Base-by-base conservation (phyloP, 2,888 invertebrate species). In the Acrobeloides nanus region DNA sequence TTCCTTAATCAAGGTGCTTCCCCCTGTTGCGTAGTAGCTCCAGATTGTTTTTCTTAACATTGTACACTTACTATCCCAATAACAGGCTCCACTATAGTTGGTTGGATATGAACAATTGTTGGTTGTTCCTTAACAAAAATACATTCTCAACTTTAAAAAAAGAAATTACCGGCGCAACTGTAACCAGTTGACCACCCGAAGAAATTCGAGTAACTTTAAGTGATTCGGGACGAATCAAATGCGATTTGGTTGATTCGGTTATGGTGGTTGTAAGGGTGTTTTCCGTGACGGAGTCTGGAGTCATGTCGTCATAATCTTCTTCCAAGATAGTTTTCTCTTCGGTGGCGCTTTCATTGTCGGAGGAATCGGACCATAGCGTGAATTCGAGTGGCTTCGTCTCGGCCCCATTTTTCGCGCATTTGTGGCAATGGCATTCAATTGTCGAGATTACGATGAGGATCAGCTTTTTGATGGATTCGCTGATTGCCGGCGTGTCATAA, bases 381-480 rank as follows among this genome's bases (percentile, higher is more conserved):
- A 44, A 44, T 17, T 44, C 45, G 24, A 25, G 18, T 1, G 4
- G 21, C n/a, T 46, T 15, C 8, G 46, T 24, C 23, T 44, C 45
- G 2, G 43, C 18, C 12, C 24, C 24, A 15, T 23, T 46, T 25
- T 38, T 37, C 73, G 84, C 83, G 76, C 93, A 93, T 53, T 84
- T 84, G 76, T 93, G 93, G 74, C 87, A 85, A 74, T 89, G 89
- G 5, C 84, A 83, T 74, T 89, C 87, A 56, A 97, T 78, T 0
- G 92, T 89, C 76, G 89, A 89, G 50, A 95, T 80, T 15, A 92
- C 86, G 62, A 93, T 85, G 60, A 84, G 82, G 43, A 95, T 84
- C 55, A 92, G 79, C 1, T 84, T 81, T 72, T 86, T 84, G 41
- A 88, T 80, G 67, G 85, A 83, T 7, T 74, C 73, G 44, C 75